Base-by-base conservation (phyloP, 2,797 vertebrate genomes). In the Gambelia wislizenii region DNA sequence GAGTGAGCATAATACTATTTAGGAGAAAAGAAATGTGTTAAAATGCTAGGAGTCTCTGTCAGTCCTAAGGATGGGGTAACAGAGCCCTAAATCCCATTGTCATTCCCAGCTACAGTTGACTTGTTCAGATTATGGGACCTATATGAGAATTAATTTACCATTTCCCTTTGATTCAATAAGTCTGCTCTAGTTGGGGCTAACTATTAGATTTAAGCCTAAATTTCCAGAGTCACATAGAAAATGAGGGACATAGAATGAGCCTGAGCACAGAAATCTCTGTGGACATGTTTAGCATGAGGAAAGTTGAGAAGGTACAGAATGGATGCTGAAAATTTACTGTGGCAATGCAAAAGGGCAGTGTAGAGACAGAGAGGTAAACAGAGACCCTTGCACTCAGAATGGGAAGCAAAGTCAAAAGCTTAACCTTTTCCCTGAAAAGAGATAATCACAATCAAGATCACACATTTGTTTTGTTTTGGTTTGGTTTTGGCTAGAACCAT, bases 11-110 rank as follows among this genome's bases (percentile, higher is more conserved):
- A 72, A 39, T 80, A 2, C 33, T 47, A 69, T 83, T 69, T 56
- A 56, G 30, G 56, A 69, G 22, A 42, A 49, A 61, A 67, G 13
- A 54, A 69, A 54, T 22, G 25, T 12, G 25, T 64, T 77, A 56
- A 90, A 92, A 91, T 86, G 67, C 70, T 52, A 75, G 16, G 5
- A 10, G 56, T 56, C 72, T 33, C 14, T 56, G 86, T 52, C 30
- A 83, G 36, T 33, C 25, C 61, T 3, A 84, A 76, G 88, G 16
- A 52, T 67, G 59, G 81, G 25, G 42, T 13, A 22, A 42, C 10
- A 10, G 27, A 56, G 25, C 10, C 67, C 20, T 9, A n/a, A 52
- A 69, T 22, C 7, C 64, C 30, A 14, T 47, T 6, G 22, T 56
- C 81, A 33, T 67, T 67, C 64, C 27, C 30, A 59, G 6, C 56